Evolutionary conservation across 2,113 vertebrate genomes (phyloP).

Genomic region (Plecotus auritus): DNA sequence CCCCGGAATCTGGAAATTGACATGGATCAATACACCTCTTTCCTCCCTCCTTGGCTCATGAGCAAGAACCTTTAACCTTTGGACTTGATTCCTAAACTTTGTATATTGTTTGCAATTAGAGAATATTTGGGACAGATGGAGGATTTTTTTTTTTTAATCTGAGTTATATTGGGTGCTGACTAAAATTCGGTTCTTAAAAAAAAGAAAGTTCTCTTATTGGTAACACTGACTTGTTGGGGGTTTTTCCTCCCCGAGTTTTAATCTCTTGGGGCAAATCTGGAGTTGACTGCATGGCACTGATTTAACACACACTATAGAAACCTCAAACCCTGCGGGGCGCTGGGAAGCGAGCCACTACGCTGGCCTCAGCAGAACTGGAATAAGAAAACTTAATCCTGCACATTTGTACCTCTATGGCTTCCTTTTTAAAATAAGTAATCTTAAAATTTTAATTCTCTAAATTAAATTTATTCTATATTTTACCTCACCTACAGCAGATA

Average conservation of each 20-base stretch:
- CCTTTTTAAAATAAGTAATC: neutral
- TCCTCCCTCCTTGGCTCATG: slow-evolving; percentile 70
- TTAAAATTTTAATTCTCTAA: slow-evolving; percentile 35
- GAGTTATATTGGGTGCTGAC: slow-evolving; percentile 49
- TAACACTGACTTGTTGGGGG: neutral
- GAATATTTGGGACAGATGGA: slow-evolving; percentile 67
- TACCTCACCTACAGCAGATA: neutral
- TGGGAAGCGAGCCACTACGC: neutral
- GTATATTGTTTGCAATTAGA: slow-evolving; percentile 67
- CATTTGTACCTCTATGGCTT: neutral
- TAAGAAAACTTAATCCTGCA: neutral
- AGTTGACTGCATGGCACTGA: slow-evolving; percentile 45
- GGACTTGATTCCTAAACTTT: slow-evolving; percentile 75
- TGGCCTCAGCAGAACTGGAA: neutral
- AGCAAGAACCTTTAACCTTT: slow-evolving; percentile 78
- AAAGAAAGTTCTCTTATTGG: neutral
- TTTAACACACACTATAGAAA: slow-evolving; percentile 55
- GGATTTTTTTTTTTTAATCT: slow-evolving; percentile 58
- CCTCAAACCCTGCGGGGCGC: neutral
- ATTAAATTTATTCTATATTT: neutral
- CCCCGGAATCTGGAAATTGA: slow-evolving; percentile 78
- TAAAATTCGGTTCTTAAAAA: slow-evolving; percentile 8
- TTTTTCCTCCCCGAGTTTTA: neutral
- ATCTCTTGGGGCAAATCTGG: slow-evolving; percentile 34
- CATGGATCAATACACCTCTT: slow-evolving; percentile 77